Conservation (phyloP, 2,113 vertebrate genomes). For the Spea bombifrons region DNA sequence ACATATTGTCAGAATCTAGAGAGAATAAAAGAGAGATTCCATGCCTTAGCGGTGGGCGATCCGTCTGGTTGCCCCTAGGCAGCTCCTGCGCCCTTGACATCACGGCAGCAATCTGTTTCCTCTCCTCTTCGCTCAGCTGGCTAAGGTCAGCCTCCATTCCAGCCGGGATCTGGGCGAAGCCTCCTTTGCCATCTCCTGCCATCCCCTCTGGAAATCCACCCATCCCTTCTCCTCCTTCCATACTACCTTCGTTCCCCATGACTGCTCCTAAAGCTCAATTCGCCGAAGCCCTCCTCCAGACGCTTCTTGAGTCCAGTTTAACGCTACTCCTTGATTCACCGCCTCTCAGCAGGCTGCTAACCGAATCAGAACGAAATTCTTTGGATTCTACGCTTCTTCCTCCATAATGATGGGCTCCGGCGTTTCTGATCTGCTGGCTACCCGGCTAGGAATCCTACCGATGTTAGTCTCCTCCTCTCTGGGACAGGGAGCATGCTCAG, state of each 20-base stretch:
- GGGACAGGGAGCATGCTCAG: conserved; percentile 27
- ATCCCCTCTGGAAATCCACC: conserved; percentile 78
- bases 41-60: conserved; percentile 80
- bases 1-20: not conserved
- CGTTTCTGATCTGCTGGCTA: conserved; percentile 10
- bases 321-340: too few species aligned
- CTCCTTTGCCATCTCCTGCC: conserved; percentile 74
- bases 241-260: conserved; percentile 97
- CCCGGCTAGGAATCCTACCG: conserved; percentile 26
- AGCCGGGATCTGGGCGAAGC: conserved; percentile 69
- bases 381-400: conserved; percentile 15
- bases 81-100: conserved; percentile 92
- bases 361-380: too few species aligned
- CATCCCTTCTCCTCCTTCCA: conserved; percentile 80
- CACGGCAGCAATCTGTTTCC: conserved; percentile 85
- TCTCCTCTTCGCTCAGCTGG: conserved; percentile 87
- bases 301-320: not conserved
- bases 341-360: too few species aligned
- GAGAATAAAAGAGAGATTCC: conserved; percentile 44
- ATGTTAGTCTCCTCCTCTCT: conserved; percentile 31
- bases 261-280: conserved; percentile 50
- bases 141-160: conserved; percentile 82
- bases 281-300: not conserved
- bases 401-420: conserved; percentile 33
- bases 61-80: conserved; percentile 73